phyloP scores from a whole-genome alignment of 2,113 vertebrate species.

The Malurus cyaneus region DNA sequence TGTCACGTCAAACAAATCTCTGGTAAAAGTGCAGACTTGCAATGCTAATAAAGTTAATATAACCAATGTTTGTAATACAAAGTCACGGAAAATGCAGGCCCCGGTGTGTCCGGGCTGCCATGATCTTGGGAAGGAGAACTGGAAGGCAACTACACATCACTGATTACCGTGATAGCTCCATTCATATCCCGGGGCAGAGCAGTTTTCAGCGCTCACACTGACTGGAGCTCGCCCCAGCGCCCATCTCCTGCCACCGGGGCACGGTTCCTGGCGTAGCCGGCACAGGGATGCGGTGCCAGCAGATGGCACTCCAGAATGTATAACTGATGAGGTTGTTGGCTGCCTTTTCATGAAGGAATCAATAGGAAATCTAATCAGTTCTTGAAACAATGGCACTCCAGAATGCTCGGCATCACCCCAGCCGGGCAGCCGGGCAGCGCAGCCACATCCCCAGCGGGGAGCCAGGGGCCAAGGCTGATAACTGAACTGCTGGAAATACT shows the following conservation, averaged over 20 bases:
- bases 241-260: fast-evolving
- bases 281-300: background rate
- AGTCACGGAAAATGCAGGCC: background rate
- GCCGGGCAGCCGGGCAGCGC: background rate
- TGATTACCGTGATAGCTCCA: background rate
- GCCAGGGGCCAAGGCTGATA: background rate
- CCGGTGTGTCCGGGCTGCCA: fast-evolving
- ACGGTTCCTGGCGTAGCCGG: fast-evolving
- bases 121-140: background rate
- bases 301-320: background rate
- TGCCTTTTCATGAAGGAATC: too few species aligned
- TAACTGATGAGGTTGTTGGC: too few species aligned
- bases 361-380: too few species aligned
- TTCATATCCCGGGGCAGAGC: background rate
- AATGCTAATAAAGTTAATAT: background rate
- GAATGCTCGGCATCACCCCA: background rate
- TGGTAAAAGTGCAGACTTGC: background rate
- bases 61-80: background rate
- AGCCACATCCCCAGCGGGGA: background rate
- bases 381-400: slow-evolving; percentile 8
- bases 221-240: fast-evolving
- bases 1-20: background rate
- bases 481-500: fast-evolving
- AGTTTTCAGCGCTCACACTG: fast-evolving
- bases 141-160: background rate